Conservation (phyloP, 2,888 invertebrate species). For the Rhogogaster chlorosoma region DNA sequence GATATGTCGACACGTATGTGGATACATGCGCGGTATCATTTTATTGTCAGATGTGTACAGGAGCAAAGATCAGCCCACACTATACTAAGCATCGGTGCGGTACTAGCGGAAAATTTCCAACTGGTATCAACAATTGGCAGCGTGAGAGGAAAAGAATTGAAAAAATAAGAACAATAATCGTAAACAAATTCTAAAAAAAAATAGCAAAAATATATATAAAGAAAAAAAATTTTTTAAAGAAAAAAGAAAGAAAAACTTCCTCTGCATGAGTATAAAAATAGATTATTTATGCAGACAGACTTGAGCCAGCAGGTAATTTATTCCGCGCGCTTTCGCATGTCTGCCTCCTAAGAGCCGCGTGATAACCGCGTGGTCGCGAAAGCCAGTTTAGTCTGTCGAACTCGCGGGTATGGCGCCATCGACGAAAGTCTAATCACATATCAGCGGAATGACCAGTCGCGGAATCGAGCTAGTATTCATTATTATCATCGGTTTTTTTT, state of each 20-base stretch:
- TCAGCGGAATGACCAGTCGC: not conserved
- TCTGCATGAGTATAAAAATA: not conserved
- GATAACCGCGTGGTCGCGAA: slow-evolving; percentile 31
- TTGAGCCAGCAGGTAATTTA: not conserved
- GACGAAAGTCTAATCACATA: slow-evolving; percentile 11
- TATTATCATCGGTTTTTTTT: not conserved
- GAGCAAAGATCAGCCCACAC: not conserved
- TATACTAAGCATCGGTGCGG: not conserved
- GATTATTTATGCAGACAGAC: not conserved
- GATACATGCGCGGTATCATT: not conserved
- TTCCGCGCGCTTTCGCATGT: not conserved
- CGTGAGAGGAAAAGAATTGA: not conserved
- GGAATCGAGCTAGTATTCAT: not conserved
- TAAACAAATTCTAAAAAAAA: not conserved
- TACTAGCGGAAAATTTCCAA: not conserved
- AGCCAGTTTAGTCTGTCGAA: slow-evolving; percentile 3
- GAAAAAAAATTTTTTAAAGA: not conserved
- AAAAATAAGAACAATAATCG: not conserved
- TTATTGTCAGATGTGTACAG: not conserved
- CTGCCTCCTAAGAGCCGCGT: not conserved
- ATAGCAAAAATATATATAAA: not conserved
- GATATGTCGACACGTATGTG: not conserved
- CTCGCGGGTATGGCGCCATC: slow-evolving; percentile 22
- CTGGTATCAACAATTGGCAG: not conserved
- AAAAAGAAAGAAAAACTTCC: not conserved